Conservation (phyloP, 2,797 vertebrate species). For the Trichosurus vulpecula region DNA sequence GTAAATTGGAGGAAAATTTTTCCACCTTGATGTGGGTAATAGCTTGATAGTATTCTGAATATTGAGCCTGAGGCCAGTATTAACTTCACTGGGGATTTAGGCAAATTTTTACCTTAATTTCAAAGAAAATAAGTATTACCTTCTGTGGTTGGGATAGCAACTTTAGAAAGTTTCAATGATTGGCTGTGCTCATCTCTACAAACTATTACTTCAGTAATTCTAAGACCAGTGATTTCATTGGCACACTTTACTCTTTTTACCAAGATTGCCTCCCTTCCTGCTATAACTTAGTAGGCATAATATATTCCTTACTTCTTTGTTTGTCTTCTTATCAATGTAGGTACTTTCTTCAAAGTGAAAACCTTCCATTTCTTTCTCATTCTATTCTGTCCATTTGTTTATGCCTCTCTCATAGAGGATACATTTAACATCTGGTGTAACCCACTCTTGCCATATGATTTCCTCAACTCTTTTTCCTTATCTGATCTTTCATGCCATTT, state of each 20-base stretch:
- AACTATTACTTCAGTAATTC: constrained; percentile 20
- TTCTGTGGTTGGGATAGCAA: constrained; percentile 5
- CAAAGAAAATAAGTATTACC: constrained; percentile 36
- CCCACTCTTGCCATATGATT: background rate
- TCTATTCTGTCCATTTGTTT: background rate
- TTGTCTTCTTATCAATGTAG: background rate
- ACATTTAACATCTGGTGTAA: background rate
- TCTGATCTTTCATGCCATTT: background rate
- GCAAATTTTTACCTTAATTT: constrained; percentile 43
- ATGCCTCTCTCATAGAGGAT: background rate
- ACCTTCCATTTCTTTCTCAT: background rate
- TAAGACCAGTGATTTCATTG: background rate
- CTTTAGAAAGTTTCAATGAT: constrained; percentile 38
- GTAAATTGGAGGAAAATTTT: constrained; percentile 49
- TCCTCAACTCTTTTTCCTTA: background rate
- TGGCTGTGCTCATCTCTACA: constrained; percentile 21
- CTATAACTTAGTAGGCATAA: background rate
- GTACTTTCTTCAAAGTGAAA: background rate
- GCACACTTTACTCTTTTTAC: background rate
- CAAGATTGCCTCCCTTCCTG: background rate
- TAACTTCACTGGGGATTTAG: constrained; percentile 46
- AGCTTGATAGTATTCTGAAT: constrained; percentile 10
- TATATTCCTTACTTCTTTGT: background rate
- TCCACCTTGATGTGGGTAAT: constrained; percentile 38
- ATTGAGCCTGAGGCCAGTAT: constrained; percentile 48